Evolutionary conservation across 2,888 invertebrate genomes (phyloP), one percentile per base, ranked within the genome.

Genomic region (Leptopilina myrica): DNA sequence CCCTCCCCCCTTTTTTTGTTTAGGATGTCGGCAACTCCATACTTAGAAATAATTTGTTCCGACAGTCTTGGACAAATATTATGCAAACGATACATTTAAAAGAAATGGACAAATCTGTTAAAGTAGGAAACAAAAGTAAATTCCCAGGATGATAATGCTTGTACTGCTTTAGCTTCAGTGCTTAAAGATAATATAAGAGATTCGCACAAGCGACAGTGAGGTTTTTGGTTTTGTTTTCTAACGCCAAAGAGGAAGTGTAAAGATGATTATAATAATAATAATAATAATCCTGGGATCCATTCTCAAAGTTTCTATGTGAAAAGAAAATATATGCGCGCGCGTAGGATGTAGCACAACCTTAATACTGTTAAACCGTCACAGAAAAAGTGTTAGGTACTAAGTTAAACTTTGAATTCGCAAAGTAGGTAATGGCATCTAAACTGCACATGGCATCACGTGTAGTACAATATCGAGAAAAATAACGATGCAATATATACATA

Each of bases 341-440:
- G 79, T 81, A 79, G 86, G 86, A 90, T 90, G 89, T 90, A 84
- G 90, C 86, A 89, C 89, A 85, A 87, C 80, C 83, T 87, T 88
- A 89, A 88, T 86, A 79, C 83, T 83, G 86, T 84, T 84, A 86
- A 83, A 83, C 80, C 79, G 76, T 77, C 49, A 80, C 78, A 78
- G 56, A 56, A 73, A 33, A 73, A 53, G 69, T n/a, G 53, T 73
- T 49, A 26, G n/a, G 69, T 59, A 83, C 83, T 78, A 49, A 33
- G 49, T 49, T 49, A 49, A 81, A 81, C 81, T 85, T 86, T 89
- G 88, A 87, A 86, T 90, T 88, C 87, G 84, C 79, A 82, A 90
- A 90, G 90, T 89, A 89, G 90, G 89, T 87, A 89, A 89, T 79
- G 86, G 84, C 83, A 79, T 82, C 83, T 43, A 8, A 84, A 82